phyloP scores from a whole-genome alignment of 2,797 vertebrate species.

The Lagodon rhomboides region DNA sequence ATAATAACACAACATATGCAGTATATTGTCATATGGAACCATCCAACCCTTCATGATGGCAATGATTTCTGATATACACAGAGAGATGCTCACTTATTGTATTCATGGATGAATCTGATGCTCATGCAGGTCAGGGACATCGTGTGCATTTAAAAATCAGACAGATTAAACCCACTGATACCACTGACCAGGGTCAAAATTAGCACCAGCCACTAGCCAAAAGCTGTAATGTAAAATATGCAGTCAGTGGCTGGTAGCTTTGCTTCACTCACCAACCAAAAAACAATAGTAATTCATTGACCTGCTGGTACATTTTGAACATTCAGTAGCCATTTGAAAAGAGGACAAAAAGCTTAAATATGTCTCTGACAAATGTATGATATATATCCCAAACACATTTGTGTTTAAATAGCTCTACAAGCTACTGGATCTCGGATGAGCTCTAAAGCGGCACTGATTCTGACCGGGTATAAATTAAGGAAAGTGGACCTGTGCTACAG shows the following conservation, averaged over 20 bases:
- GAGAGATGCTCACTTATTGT: background rate
- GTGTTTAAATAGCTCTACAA: constrained; percentile 2
- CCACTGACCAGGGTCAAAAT: background rate
- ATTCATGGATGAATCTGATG: background rate
- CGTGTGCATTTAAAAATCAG: background rate
- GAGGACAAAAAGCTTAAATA: too few relatives aligned
- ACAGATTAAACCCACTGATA: background rate
- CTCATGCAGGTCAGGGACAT: background rate
- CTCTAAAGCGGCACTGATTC: constrained; percentile 8
- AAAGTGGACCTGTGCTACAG: background rate
- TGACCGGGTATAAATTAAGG: constrained; percentile 17
- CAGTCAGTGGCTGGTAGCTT: too few relatives aligned
- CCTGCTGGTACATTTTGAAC: too few relatives aligned
- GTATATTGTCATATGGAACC: background rate
- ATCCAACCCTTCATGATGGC: background rate
- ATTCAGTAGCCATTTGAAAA: too few relatives aligned
- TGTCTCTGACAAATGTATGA: background rate
- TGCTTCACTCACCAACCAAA: too few relatives aligned
- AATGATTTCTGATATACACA: background rate
- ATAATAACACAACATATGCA: background rate
- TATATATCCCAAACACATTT: background rate
- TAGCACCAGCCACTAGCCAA: too few relatives aligned
- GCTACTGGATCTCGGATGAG: constrained; percentile 8
- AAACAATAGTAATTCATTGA: too few relatives aligned
- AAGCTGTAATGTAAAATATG: too few relatives aligned